Conservation (phyloP, 2,113 vertebrate species). For the Argyrosomus japonicus region DNA sequence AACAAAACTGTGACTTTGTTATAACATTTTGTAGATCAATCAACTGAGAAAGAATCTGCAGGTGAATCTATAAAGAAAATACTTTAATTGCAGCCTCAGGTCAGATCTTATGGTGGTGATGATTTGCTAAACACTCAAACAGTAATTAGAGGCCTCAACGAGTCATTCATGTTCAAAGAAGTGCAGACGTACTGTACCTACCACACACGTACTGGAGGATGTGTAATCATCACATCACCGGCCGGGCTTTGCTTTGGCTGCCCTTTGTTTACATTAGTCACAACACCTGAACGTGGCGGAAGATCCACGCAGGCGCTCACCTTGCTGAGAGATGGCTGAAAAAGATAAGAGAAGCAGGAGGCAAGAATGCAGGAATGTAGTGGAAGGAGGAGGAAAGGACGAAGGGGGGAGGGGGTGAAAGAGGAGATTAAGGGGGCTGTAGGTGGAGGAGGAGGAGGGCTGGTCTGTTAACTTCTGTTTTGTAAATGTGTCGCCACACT, state of each 20-base stretch:
- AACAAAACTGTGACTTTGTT: too few relatives aligned
- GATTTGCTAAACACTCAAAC: background rate
- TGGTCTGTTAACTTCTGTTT: constrained; percentile 27
- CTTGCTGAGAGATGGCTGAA: background rate
- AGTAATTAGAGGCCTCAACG: background rate
- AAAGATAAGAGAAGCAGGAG: background rate
- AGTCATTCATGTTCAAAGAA: background rate
- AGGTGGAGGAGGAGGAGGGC: background rate
- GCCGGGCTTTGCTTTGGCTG: constrained; percentile 24
- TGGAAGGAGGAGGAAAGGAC: background rate
- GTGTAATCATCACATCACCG: constrained; percentile 20
- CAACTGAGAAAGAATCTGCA: background rate
- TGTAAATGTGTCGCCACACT: constrained; percentile 46
- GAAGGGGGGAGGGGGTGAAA: constrained; percentile 12
- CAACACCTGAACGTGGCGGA: constrained; percentile 31
- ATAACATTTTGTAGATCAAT: too few relatives aligned
- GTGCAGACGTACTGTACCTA: background rate
- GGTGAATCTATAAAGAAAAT: background rate
- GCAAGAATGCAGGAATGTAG: constrained; percentile 32
- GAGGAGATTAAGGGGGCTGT: constrained; percentile 5
- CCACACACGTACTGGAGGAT: background rate
- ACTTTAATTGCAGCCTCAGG: background rate
- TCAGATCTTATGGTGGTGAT: too few relatives aligned
- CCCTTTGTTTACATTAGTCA: constrained; percentile 28
- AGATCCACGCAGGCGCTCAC: constrained; percentile 6